These are phyloP conservation scores for Phylloscopus collybita DNA, from an alignment of 2,797 vertebrate genomes.

Conservation along the genomic window DNA sequence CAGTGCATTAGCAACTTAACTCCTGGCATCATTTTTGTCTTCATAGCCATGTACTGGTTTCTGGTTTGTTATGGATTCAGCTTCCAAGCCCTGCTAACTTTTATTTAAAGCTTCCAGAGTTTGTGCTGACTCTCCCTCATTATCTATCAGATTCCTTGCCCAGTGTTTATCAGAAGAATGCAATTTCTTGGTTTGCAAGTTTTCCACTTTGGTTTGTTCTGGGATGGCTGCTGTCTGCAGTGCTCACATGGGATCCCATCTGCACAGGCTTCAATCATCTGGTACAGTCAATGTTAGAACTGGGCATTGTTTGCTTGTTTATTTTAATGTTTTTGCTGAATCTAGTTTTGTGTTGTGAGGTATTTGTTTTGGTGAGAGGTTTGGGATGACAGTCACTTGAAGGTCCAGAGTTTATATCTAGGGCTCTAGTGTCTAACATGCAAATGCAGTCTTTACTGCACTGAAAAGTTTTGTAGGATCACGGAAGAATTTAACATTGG, in stretches of 20 bases:
- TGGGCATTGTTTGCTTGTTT: neutral
- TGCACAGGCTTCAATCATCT: neutral
- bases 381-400: neutral
- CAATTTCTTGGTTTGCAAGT: neutral
- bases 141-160: neutral
- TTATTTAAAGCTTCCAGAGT: neutral
- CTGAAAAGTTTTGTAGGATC: neutral
- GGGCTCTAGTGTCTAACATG: neutral
- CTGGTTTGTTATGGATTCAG: neutral
- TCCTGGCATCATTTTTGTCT: neutral
- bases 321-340: neutral
- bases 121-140: neutral
- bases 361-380: neutral
- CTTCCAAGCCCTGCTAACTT: neutral
- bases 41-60: neutral
- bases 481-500: neutral
- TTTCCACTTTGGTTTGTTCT: neutral
- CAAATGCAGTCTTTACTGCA: neutral
- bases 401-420: neutral
- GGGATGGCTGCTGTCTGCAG: neutral
- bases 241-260: neutral
- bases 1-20: neutral
- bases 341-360: neutral
- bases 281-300: neutral
- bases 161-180: accelerated